These are phyloP conservation scores for Pogoniulus pusillus DNA, from an alignment of 2,797 vertebrate genomes.

Conservation along the genomic window DNA sequence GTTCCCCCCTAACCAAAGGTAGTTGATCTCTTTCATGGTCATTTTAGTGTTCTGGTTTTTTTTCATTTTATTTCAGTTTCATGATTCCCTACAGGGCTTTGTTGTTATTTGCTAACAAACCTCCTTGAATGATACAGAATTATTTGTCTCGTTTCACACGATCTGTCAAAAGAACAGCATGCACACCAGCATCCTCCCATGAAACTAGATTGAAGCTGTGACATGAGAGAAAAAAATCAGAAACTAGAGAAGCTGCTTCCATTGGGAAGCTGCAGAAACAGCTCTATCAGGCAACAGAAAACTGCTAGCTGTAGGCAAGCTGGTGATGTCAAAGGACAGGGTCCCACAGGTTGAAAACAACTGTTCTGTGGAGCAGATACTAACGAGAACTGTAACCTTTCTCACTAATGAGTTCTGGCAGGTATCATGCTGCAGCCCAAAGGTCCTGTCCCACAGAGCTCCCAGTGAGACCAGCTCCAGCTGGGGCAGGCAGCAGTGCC, in stretches of 20 bases:
- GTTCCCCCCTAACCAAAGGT: background rate
- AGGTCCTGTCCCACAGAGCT: background rate
- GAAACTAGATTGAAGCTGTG: background rate
- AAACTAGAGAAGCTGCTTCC: background rate
- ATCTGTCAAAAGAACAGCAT: background rate
- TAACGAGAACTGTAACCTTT: background rate
- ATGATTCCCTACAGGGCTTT: background rate
- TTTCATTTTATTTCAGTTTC: background rate
- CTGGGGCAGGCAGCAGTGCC: background rate
- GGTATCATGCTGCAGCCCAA: background rate
- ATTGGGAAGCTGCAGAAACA: background rate
- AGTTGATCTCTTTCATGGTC: background rate
- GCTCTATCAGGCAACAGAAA: background rate
- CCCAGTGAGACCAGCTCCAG: background rate
- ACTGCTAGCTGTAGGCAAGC: background rate
- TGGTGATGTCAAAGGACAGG: background rate
- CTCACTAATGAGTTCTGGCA: background rate
- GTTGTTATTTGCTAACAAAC: background rate
- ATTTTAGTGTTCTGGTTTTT: background rate
- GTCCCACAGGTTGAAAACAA: background rate
- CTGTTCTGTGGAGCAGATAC: background rate
- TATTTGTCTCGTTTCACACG: background rate
- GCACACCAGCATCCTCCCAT: accelerated
- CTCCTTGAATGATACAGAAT: background rate
- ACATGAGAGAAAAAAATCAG: background rate